phyloP scores from a whole-genome alignment of 1,140 invertebrate species.

The Luehdorfia chinensis region DNA sequence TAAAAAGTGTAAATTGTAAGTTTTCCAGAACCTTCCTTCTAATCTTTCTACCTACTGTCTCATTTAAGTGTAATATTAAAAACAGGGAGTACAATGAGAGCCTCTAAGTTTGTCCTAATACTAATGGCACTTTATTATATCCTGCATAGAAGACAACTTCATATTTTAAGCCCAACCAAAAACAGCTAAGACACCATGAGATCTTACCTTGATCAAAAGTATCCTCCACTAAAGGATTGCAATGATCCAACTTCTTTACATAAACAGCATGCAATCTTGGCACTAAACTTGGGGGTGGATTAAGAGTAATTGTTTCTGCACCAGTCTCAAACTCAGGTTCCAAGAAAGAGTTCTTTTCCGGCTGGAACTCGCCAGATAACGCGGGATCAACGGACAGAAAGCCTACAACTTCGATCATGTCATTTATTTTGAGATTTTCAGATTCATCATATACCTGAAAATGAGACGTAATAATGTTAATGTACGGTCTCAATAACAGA shows the following conservation, averaged over 20 bases:
- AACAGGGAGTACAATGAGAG: too few species aligned
- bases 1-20: too few species aligned
- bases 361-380: slow-evolving; percentile 60
- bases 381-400: slow-evolving; percentile 86
- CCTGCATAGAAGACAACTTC: too few species aligned
- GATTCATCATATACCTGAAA: slow-evolving; percentile 85
- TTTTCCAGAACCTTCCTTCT: too few species aligned
- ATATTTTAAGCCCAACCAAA: too few species aligned
- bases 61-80: too few species aligned
- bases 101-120: too few species aligned
- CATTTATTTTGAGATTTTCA: slow-evolving; percentile 85
- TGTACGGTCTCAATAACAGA: too few species aligned
- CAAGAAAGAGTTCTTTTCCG: slow-evolving; percentile 45
- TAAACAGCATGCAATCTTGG: slow-evolving; percentile 89
- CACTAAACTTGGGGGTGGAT: slow-evolving; percentile 87
- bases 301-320: slow-evolving; percentile 81
- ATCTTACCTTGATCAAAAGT: slow-evolving; percentile 50
- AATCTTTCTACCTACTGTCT: too few species aligned
- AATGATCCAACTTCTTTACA: slow-evolving; percentile 80
- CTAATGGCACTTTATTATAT: too few species aligned
- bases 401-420: slow-evolving; percentile 89
- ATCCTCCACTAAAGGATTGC: slow-evolving; percentile 80
- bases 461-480: slow-evolving; percentile 21
- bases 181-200: too few species aligned
- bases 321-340: slow-evolving; percentile 70